Evolutionary conservation across 2,888 invertebrate species (phyloP).

Genomic region (Hipparchia sbordonii): DNA sequence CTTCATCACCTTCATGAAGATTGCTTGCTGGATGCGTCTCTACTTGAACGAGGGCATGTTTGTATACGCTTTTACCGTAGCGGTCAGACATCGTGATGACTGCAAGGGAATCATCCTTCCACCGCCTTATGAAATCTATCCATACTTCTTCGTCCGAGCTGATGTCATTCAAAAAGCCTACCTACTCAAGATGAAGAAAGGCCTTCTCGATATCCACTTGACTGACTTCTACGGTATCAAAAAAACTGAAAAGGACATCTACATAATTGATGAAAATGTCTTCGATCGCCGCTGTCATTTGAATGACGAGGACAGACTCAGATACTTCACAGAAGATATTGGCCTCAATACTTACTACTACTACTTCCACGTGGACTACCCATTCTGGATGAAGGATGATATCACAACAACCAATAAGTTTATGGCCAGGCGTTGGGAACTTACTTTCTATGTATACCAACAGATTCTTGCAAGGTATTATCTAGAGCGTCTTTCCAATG

Average conservation of each 20-base stretch:
- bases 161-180: conserved; percentile 85
- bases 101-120: conserved; percentile 78
- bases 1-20: conserved; percentile 75
- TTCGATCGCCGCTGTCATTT: conserved; percentile 80
- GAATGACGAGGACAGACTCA: conserved; percentile 81
- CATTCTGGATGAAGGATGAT: conserved; percentile 84
- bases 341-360: conserved; percentile 85
- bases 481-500: conserved; percentile 79
- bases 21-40: conserved; percentile 79
- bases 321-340: conserved; percentile 86
- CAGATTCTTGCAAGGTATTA: conserved; percentile 85
- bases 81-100: conserved; percentile 78
- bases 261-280: conserved; percentile 86
- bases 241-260: conserved; percentile 75
- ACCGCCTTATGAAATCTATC: conserved; percentile 84
- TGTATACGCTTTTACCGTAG: conserved; percentile 79
- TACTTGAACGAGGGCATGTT: conserved; percentile 83
- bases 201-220: conserved; percentile 72
- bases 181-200: conserved; percentile 76
- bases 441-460: conserved; percentile 84
- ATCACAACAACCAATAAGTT: conserved; percentile 56
- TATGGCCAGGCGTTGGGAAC: conserved; percentile 74
- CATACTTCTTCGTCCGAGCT: conserved; percentile 86
- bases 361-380: conserved; percentile 83
- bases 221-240: conserved; percentile 79